Evolutionary conservation across 1,140 invertebrate species (phyloP).

Genomic region (Sminthurinus signatus): DNA sequence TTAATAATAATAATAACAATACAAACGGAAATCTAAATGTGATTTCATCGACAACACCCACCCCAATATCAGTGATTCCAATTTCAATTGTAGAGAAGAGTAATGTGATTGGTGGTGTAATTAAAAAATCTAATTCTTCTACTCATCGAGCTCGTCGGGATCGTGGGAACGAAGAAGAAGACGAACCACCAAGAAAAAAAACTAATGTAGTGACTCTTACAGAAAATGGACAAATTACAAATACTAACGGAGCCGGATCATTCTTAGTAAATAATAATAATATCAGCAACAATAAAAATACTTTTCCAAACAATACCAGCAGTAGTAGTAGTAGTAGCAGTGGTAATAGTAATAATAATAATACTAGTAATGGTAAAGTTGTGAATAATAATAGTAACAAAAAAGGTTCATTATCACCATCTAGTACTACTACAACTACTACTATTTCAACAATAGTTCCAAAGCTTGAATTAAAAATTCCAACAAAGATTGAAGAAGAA

Average conservation of each 20-base stretch:
- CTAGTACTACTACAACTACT: no score
- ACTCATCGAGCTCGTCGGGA: no score
- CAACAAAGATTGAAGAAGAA: not conserved
- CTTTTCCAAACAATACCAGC: no score
- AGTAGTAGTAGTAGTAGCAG: not conserved
- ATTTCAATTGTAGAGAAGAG: slow-evolving; percentile 8
- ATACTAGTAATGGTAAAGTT: not conserved
- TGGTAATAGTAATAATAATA: not conserved
- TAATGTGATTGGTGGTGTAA: not conserved
- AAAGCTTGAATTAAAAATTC: not conserved
- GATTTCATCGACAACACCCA: not conserved
- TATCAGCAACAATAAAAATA: no score
- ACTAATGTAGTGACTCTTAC: not conserved
- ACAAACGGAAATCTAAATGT: no score
- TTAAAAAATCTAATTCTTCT: not conserved
- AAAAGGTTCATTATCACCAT: no score
- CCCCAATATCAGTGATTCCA: not conserved
- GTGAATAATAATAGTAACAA: slow-evolving; percentile 1
- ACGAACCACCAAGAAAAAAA: not conserved
- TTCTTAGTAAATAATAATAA: no score
- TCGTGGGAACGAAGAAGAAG: not conserved
- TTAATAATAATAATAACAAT: no score
- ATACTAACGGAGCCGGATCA: no score
- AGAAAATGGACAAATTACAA: not conserved
- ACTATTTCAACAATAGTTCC: not conserved